A percentile compares a stretch with the other conserved stretches of the same genome.
Conservation (phyloP, 2,113 vertebrate species). For the Thalassarche chlororhynchos region DNA sequence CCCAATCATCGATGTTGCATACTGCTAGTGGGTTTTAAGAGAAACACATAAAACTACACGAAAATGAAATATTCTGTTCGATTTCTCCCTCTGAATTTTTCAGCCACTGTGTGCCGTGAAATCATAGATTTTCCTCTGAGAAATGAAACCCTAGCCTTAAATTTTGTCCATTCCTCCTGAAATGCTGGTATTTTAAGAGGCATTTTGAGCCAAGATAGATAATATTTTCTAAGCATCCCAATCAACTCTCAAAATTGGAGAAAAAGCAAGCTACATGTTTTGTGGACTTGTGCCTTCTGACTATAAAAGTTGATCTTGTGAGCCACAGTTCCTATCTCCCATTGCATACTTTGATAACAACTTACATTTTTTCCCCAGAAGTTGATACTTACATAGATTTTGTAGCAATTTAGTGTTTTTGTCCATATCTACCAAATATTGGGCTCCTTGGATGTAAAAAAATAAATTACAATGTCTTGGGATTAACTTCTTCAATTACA, state of each 20-base stretch:
- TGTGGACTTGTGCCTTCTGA: not conserved
- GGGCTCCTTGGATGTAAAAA: not conserved
- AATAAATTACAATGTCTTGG: not conserved
- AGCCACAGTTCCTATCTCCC: not conserved
- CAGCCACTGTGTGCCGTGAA: not conserved
- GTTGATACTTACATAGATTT: not conserved
- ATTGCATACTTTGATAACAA: not conserved
- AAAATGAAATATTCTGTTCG: not conserved
- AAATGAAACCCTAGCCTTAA: not conserved
- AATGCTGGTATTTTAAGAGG: not conserved
- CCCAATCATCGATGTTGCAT: accelerated
- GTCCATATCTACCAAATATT: not conserved
- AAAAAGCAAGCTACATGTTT: not conserved
- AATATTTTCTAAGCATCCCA: not conserved
- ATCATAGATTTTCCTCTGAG: not conserved
- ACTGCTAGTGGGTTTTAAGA: not conserved
- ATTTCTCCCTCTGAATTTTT: not conserved
- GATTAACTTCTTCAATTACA: not conserved
- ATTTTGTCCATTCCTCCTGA: not conserved
- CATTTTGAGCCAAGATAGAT: not conserved
- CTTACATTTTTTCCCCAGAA: not conserved
- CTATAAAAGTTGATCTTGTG: not conserved
- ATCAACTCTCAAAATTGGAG: not conserved
- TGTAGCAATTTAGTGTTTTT: not conserved
- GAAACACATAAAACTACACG: not conserved